Percentiles rank a stretch among this genome's conserved stretches.
These are phyloP conservation scores for Brachypalpus laphriformis DNA, from an alignment of 2,888 invertebrate genomes.

Conservation along the genomic window DNA sequence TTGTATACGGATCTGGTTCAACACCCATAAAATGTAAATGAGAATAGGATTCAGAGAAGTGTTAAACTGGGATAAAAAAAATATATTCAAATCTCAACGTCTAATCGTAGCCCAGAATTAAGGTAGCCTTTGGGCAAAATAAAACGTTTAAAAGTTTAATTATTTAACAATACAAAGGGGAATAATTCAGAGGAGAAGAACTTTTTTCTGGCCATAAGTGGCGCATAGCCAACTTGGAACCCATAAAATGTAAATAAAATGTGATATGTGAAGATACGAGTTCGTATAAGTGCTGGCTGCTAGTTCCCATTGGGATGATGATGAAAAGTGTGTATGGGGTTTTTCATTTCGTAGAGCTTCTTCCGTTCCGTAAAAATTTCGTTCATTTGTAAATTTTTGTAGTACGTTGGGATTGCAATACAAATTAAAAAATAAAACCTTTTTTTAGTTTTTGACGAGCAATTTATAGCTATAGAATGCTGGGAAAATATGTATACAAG, in stretches of 20 bases:
- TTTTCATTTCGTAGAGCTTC: neutral
- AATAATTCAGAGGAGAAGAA: constrained; percentile 6
- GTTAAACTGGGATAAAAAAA: constrained; percentile 43
- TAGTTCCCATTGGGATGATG: constrained; percentile 6
- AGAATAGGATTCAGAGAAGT: constrained; percentile 40
- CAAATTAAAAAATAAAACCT: too few species aligned
- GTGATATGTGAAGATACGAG: constrained; percentile 4
- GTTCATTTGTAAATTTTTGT: too few species aligned
- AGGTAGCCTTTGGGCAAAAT: constrained; percentile 54
- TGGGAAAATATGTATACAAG: too few species aligned
- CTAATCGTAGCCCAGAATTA: constrained; percentile 17
- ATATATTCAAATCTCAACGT: constrained; percentile 58
- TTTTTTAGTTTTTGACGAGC: too few species aligned
- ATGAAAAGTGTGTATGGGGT: constrained; percentile 12
- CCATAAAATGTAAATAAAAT: constrained; percentile 20
- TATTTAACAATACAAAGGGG: constrained; percentile 61
- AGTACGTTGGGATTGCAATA: too few species aligned
- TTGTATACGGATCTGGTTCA: constrained; percentile 16
- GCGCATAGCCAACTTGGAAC: neutral
- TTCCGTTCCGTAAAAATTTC: neutral
- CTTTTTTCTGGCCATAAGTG: neutral
- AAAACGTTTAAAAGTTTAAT: constrained; percentile 71
- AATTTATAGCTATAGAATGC: too few species aligned
- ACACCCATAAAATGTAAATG: constrained; percentile 62
- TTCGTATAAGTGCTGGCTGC: neutral